Evolutionary conservation across 2,888 invertebrate species (phyloP).

Genomic region (Nebria brevicollis): DNA sequence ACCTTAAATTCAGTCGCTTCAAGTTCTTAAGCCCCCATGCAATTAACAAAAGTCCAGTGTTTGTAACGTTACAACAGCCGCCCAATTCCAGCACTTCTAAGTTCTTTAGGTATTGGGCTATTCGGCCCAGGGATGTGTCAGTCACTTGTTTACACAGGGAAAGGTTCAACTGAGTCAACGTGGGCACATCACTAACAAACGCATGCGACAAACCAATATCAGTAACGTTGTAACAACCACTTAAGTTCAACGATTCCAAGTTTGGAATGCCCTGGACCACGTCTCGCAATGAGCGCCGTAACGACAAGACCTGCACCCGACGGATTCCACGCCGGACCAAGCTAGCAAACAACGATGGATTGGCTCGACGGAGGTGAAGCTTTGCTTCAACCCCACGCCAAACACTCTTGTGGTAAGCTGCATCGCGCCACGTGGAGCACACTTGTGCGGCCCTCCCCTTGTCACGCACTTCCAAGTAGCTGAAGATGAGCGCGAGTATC

Average conservation of each 20-base stretch:
- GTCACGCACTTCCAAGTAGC: conserved; percentile 87
- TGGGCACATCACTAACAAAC: conserved; percentile 79
- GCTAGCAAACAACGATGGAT: conserved; percentile 85
- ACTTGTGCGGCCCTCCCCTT: conserved; percentile 92
- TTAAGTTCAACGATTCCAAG: conserved; percentile 86
- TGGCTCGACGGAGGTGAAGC: conserved; percentile 84
- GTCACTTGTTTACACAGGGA: conserved; percentile 95
- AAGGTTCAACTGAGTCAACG: conserved; percentile 83
- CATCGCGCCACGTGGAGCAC: conserved; percentile 89
- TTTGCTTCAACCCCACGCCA: conserved; percentile 95
- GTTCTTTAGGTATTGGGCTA: conserved; percentile 86
- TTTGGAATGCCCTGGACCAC: conserved; percentile 87
- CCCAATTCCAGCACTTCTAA: conserved; percentile 89
- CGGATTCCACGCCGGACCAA: conserved; percentile 88
- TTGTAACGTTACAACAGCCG: conserved; percentile 91
- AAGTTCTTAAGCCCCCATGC: conserved; percentile 89
- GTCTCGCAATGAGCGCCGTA: conserved; percentile 84
- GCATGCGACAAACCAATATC: conserved; percentile 87
- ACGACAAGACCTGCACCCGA: conserved; percentile 87
- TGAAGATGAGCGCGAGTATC: conserved; percentile 90
- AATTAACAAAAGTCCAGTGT: conserved; percentile 85
- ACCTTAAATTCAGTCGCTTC: conserved; percentile 85
- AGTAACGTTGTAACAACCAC: conserved; percentile 93
- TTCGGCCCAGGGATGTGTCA: conserved; percentile 86
- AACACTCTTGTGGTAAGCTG: conserved; percentile 90